Conservation (phyloP, 2,797 vertebrate genomes). For the Taenioides sp. region DNA sequence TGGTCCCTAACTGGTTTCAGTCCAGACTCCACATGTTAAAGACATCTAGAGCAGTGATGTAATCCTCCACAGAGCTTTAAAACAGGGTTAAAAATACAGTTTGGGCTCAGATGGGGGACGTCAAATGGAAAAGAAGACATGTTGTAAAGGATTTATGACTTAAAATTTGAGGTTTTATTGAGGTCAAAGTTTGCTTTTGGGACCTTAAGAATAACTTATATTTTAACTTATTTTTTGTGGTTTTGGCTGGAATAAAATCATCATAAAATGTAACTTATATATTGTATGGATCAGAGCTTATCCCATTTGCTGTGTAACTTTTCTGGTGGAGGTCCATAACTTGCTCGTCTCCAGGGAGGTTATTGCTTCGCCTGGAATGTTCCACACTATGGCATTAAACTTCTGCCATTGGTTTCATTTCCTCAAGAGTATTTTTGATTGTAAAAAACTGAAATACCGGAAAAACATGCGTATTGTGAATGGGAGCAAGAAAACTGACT, state of each 20-base stretch:
- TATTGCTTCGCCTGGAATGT: no score
- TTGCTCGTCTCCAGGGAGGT: no score
- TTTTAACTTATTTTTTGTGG: not conserved
- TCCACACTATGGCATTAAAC: no score
- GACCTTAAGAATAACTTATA: not conserved
- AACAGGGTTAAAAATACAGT: not conserved
- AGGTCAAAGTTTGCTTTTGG: not conserved
- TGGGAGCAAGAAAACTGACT: not conserved
- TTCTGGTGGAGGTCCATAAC: no score
- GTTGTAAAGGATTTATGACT: not conserved
- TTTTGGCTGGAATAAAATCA: not conserved
- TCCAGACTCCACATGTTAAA: constrained; percentile 33
- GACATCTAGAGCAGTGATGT: constrained; percentile 17
- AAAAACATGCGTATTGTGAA: not conserved
- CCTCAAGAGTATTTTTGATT: no score
- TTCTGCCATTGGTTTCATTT: no score
- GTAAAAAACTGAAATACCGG: not conserved
- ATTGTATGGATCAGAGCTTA: not conserved
- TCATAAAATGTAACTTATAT: not conserved
- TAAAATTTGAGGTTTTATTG: not conserved
- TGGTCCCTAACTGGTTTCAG: not conserved
- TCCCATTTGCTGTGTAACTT: not conserved
- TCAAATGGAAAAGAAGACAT: constrained; percentile 4
- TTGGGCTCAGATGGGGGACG: not conserved
- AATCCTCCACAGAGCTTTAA: constrained; percentile 30